Conservation (phyloP, 2,888 invertebrate genomes). For the Latrodectus hesperus region DNA sequence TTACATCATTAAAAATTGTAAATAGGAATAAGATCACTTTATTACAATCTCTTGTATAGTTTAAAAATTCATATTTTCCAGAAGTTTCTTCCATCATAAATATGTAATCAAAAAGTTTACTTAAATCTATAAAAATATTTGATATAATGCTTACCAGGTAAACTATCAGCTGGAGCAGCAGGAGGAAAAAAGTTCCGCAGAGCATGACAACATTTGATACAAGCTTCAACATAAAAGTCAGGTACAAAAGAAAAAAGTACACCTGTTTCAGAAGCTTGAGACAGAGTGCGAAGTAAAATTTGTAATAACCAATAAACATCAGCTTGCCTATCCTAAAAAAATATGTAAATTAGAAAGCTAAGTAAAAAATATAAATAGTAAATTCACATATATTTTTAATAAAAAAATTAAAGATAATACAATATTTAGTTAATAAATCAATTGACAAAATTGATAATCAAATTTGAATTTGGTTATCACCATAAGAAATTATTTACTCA, state of each 20-base stretch:
- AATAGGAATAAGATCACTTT: too few species aligned
- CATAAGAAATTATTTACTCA: neutral
- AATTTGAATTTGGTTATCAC: neutral
- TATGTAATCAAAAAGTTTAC: too few species aligned
- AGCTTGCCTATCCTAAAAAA: conserved; percentile 76
- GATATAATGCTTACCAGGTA: conserved; percentile 75
- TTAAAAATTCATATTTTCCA: too few species aligned
- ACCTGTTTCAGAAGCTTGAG: conserved; percentile 79
- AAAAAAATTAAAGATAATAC: neutral
- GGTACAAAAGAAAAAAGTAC: conserved; percentile 83
- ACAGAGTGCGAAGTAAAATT: conserved; percentile 79
- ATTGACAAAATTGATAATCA: neutral
- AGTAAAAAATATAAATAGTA: neutral
- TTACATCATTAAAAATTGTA: too few species aligned
- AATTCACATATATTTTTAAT: neutral
- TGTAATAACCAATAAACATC: conserved; percentile 80
- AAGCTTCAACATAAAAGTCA: conserved; percentile 83
- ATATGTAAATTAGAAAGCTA: conserved; percentile 1
- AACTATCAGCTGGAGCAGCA: conserved; percentile 78
- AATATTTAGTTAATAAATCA: neutral
- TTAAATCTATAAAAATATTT: too few species aligned
- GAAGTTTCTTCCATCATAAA: too few species aligned
- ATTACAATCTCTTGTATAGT: too few species aligned
- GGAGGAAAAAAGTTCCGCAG: conserved; percentile 81
- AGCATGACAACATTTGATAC: conserved; percentile 81